Conservation (phyloP, 1,140 invertebrate species). For the Ceratina australensis region DNA sequence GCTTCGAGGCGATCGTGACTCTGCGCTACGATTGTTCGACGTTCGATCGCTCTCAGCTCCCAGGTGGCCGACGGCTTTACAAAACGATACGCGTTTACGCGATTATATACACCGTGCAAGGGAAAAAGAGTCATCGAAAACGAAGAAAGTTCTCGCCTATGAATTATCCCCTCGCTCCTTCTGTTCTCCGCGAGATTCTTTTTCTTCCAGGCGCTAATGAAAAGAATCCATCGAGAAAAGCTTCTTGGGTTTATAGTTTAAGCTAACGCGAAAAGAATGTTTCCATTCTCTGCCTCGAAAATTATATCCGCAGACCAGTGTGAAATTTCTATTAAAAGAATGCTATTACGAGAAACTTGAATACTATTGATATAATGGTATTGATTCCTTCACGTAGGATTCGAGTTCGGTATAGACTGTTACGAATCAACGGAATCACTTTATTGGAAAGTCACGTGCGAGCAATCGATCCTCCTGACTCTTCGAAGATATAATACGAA, state of each 20-base stretch:
- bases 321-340: no score
- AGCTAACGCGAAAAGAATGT: no score
- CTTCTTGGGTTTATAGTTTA: no score
- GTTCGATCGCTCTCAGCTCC: constrained; percentile 61
- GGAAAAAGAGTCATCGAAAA: constrained; percentile 26
- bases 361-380: no score
- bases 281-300: no score
- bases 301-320: no score
- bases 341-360: no score
- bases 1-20: constrained; percentile 65
- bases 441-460: constrained; percentile 31
- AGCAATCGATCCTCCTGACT: constrained; percentile 2
- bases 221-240: background rate
- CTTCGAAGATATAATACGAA: constrained; percentile 28
- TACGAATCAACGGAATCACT: constrained; percentile 28
- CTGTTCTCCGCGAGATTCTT: background rate
- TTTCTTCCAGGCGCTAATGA: constrained; percentile 17
- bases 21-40: constrained; percentile 65
- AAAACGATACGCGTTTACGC: constrained; percentile 61
- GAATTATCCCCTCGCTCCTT: background rate
- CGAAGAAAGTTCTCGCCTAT: constrained; percentile 17
- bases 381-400: no score
- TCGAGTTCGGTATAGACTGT: no score
- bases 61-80: constrained; percentile 62
- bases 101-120: constrained; percentile 18